These are phyloP conservation scores for Orientallactaga sibirica DNA, from an alignment of 2,797 vertebrate species.

Conservation along the genomic window DNA sequence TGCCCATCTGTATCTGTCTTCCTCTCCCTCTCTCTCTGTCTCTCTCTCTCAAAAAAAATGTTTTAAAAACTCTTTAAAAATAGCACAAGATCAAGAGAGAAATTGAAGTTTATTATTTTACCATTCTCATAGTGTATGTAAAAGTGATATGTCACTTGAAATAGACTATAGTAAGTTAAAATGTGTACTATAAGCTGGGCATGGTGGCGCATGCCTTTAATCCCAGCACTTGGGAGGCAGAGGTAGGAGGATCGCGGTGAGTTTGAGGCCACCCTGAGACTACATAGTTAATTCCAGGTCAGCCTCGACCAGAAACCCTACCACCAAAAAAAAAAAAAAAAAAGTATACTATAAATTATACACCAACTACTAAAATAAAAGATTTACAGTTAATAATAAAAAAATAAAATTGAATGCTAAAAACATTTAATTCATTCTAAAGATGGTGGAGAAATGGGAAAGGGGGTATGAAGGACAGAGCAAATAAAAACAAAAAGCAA, in stretches of 20 bases:
- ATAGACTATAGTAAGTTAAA: conserved; percentile 15
- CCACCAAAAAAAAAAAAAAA: neutral
- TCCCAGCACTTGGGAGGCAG: too few relatives aligned
- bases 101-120: neutral
- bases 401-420: conserved; percentile 49
- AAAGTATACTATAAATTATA: neutral
- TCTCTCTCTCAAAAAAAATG: too few relatives aligned
- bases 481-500: conserved; percentile 12
- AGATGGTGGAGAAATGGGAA: conserved; percentile 43
- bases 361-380: conserved; percentile 24
- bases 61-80: neutral
- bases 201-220: too few relatives aligned
- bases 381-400: conserved; percentile 30
- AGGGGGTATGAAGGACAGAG: neutral
- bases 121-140: neutral
- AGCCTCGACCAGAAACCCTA: too few relatives aligned
- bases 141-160: conserved; percentile 19
- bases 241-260: too few relatives aligned
- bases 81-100: neutral
- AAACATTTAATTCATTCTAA: conserved; percentile 45
- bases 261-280: too few relatives aligned
- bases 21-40: too few relatives aligned
- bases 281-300: too few relatives aligned
- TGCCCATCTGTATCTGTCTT: too few relatives aligned
- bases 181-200: neutral